Evolutionary conservation across 2,113 vertebrate genomes (phyloP), one percentile per base, ranked within the genome.

Genomic region (Lota lota): DNA sequence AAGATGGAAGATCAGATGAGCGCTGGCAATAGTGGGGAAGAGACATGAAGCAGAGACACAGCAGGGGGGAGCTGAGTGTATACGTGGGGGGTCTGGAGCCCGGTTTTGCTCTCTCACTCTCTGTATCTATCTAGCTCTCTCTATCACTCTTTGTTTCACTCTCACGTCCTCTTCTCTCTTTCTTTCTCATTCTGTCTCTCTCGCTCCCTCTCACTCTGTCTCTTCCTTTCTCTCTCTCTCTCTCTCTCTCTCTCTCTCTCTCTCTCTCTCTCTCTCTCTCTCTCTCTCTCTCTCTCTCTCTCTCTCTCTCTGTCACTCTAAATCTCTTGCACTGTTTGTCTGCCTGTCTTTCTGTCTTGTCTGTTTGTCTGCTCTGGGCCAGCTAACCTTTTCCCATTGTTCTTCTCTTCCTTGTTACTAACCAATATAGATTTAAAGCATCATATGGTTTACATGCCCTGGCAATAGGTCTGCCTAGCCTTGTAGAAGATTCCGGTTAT

Each of bases 361-460:
- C n/a, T 77, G 22, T 65, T 24, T 66, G 50, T 22, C 36, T 3
- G 6, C 22, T 24, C 17, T 60, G 70, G 18, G 21, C 6, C 2
- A 67, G 51, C 36, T 53, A 18, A 59, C 19, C 21, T 22, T 63
- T 57, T 33, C 36, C 36, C 36, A 6, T 11, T 11, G 36, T 40
- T 40, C 36, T 11, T 40, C 36, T 10, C 7, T 47, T 47, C 19
- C 64, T 61, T 68, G 65, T 74, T 53, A 50, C 36, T 28, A 66
- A 8, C 66, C 18, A 57, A 18, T n/a, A 19, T n/a, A 61, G 75
- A 77, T 28, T 5, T 28, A 28, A 79, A 77, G 24, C 10, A 19
- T 75, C 66, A 74, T 69, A 22, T 4, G 1, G 6, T 73, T 74
- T 67, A 68, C 64, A 68, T 53, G 72, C 70, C 51, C 53, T 28